Percentiles rank a stretch among this genome's conserved stretches.
These are phyloP conservation scores for Acronicta aceris DNA, from an alignment of 2,888 invertebrate genomes.

Conservation along the genomic window DNA sequence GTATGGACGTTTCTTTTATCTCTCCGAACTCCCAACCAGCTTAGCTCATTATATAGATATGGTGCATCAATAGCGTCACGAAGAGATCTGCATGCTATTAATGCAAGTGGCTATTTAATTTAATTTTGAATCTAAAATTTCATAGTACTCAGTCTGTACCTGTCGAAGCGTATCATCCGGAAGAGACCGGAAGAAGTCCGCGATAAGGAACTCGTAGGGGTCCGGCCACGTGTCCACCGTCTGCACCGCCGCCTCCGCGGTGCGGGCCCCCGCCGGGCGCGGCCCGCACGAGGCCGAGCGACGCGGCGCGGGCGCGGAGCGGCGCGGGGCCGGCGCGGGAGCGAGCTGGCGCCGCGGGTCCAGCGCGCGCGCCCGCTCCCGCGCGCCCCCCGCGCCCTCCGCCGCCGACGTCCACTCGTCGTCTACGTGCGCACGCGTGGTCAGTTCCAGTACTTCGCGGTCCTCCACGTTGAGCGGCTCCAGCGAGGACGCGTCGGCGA, in stretches of 20 bases:
- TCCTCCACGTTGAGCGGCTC: constrained; percentile 69
- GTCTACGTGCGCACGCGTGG: constrained; percentile 68
- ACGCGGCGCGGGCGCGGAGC: constrained; percentile 25
- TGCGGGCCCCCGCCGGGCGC: constrained; percentile 39
- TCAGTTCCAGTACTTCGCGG: constrained; percentile 84
- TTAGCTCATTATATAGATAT: no score
- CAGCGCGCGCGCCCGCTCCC: constrained; percentile 41
- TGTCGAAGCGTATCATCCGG: constrained; percentile 69
- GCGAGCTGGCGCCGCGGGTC: constrained; percentile 52
- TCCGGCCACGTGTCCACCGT: constrained; percentile 92
- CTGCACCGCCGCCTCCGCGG: constrained; percentile 81
- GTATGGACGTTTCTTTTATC: no score
- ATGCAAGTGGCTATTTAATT: no score
- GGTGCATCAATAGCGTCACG: no score
- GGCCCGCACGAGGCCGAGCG: constrained; percentile 55
- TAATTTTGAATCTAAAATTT: no score
- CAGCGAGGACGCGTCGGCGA: constrained; percentile 46
- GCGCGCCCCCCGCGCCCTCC: constrained; percentile 40
- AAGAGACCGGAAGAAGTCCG: constrained; percentile 89
- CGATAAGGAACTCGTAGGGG: constrained; percentile 93
- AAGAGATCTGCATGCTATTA: no score
- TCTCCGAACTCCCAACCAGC: no score
- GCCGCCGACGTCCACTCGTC: constrained; percentile 52
- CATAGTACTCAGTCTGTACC: no score
- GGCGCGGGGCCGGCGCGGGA: constrained; percentile 12